These are phyloP conservation scores for Alcis repandata DNA, from an alignment of 2,888 invertebrate genomes.

Conservation along the genomic window DNA sequence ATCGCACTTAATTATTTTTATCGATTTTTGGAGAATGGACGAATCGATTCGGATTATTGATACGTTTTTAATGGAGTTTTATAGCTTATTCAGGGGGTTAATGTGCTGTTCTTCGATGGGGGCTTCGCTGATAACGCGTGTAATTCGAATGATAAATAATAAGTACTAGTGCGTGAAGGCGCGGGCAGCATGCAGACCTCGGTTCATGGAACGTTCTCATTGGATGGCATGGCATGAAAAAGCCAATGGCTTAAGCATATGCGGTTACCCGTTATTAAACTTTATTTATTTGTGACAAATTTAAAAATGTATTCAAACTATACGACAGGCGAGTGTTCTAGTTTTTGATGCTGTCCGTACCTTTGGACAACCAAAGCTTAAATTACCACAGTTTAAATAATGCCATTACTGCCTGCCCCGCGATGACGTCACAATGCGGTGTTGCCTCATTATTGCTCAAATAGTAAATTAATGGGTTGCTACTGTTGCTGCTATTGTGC, in stretches of 20 bases:
- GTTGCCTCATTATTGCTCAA: conserved; percentile 64
- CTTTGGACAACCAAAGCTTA: conserved; percentile 33
- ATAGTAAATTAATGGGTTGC: conserved; percentile 57
- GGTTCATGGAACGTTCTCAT: no score
- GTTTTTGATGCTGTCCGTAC: conserved; percentile 35
- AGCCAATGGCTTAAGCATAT: no score
- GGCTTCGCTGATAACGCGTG: not conserved
- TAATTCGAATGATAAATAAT: not conserved
- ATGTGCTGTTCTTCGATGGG: not conserved
- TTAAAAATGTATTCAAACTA: no score
- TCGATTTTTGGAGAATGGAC: conserved; percentile 29
- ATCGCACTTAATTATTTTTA: conserved; percentile 37
- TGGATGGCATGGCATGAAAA: no score
- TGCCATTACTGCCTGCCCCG: conserved; percentile 43
- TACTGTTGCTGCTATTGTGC: conserved; percentile 36
- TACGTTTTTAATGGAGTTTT: conserved; percentile 29
- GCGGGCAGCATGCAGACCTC: no score
- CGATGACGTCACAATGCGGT: conserved; percentile 71
- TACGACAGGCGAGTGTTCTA: not conserved
- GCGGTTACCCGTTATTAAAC: no score
- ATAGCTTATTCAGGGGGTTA: conserved; percentile 28
- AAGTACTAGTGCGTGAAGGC: no score
- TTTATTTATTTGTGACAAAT: no score
- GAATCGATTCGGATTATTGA: conserved; percentile 25
- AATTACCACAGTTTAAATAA: conserved; percentile 57